A percentile compares a stretch with the other conserved stretches of the same genome.
phyloP scores from a whole-genome alignment of 2,113 vertebrate species.

The Periophthalmodon schlosseri region DNA sequence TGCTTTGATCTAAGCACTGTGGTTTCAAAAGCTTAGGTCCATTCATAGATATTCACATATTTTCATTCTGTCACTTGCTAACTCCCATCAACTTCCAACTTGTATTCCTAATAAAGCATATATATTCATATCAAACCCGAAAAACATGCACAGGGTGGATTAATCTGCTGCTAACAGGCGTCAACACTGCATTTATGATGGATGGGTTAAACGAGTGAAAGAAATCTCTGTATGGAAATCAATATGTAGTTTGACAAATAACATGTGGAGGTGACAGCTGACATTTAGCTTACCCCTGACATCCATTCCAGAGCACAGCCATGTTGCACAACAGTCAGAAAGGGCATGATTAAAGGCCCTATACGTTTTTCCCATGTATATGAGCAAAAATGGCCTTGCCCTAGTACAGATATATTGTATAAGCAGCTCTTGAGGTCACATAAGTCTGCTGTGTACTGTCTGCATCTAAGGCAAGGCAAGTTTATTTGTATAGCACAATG shows the following conservation, averaged over 20 bases:
- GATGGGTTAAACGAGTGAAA: neutral
- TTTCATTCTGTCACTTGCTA: neutral
- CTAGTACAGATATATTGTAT: no score
- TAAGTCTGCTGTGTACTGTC: no score
- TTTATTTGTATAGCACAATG: no score
- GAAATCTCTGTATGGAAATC: neutral
- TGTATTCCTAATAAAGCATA: neutral
- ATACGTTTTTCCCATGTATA: no score
- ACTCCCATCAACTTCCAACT: neutral
- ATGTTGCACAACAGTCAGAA: neutral
- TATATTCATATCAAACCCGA: neutral
- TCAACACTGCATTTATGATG: neutral
- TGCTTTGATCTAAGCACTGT: no score
- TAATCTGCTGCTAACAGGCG: neutral
- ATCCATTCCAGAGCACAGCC: neutral
- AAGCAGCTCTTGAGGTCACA: no score
- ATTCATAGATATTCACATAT: neutral
- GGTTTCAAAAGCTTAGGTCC: neutral
- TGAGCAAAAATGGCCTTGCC: no score
- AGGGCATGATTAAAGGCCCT: neutral
- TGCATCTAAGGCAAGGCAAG: no score
- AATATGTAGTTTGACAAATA: slow-evolving; percentile 1
- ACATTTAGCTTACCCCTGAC: neutral
- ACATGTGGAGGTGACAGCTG: slow-evolving; percentile 1
- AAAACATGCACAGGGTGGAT: neutral